phyloP scores from a whole-genome alignment of 1,140 invertebrate species.

The Trachymyrmex septentrionalis region DNA sequence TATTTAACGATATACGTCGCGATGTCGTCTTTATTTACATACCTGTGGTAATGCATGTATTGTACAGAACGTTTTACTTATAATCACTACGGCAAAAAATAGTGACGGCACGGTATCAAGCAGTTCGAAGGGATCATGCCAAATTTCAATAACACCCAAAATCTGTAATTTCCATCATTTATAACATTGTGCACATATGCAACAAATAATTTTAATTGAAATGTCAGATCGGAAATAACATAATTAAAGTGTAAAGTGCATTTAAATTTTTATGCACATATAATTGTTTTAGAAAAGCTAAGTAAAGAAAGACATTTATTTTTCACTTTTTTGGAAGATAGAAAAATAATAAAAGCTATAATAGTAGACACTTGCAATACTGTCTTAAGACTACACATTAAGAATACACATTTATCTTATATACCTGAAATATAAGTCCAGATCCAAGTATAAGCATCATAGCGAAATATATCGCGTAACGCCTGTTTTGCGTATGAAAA shows the following conservation, averaged over 20 bases:
- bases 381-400: not conserved
- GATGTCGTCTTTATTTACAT: not conserved
- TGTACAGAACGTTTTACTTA: constrained; percentile 4
- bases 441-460: not conserved
- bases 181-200: not conserved
- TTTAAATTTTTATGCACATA: not conserved
- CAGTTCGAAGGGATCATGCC: not conserved
- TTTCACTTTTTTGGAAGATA: not conserved
- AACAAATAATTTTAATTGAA: not conserved
- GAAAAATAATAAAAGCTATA: too few species aligned
- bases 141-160: not conserved
- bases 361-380: not conserved
- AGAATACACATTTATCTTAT: not conserved
- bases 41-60: constrained; percentile 31
- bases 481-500: not conserved
- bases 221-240: not conserved
- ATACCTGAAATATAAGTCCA: not conserved
- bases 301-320: not conserved
- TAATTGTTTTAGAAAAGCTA: not conserved
- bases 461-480: not conserved
- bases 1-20: too few species aligned
- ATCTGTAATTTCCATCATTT: not conserved
- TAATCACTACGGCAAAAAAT: not conserved
- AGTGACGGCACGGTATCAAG: not conserved
- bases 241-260: not conserved